Conservation (phyloP, 23 tunicate species). For the Aplidium turbinatum region DNA sequence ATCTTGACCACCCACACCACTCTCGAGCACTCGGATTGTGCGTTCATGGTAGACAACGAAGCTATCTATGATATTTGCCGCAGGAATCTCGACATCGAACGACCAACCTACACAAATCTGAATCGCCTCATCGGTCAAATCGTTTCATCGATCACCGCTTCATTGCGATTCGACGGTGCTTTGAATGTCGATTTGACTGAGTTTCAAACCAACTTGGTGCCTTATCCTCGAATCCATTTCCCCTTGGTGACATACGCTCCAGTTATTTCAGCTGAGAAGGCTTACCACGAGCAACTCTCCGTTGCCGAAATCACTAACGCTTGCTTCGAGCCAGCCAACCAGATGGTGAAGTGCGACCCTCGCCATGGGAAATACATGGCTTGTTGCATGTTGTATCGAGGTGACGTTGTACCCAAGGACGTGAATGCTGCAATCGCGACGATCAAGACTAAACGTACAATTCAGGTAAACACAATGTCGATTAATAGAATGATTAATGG, state of each 20-base stretch:
- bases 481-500: no score
- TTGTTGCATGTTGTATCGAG: conserved; percentile 98
- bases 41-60: conserved; percentile 99
- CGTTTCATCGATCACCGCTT: conserved; percentile 94
- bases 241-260: conserved; percentile 92
- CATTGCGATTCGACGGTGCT: conserved; percentile 90
- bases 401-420: conserved; percentile 99
- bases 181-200: conserved; percentile 91
- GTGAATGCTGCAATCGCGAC: conserved; percentile 99
- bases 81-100: conserved; percentile 90
- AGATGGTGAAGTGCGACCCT: conserved; percentile 94
- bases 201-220: conserved; percentile 99
- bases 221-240: conserved; percentile 99
- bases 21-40: conserved; percentile 99
- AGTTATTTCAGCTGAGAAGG: conserved; percentile 76
- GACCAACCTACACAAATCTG: conserved; percentile 95
- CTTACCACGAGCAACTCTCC: conserved; percentile 97
- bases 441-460: conserved; percentile 96
- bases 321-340: conserved; percentile 99
- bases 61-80: conserved; percentile 99
- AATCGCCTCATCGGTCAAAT: conserved; percentile 94
- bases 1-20: conserved; percentile 98
- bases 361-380: conserved; percentile 94
- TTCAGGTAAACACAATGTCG: conserved; percentile 55
- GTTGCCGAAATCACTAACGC: conserved; percentile 99